Base-by-base conservation (phyloP, 1,140 invertebrate species). In the Sycophila sp. region DNA sequence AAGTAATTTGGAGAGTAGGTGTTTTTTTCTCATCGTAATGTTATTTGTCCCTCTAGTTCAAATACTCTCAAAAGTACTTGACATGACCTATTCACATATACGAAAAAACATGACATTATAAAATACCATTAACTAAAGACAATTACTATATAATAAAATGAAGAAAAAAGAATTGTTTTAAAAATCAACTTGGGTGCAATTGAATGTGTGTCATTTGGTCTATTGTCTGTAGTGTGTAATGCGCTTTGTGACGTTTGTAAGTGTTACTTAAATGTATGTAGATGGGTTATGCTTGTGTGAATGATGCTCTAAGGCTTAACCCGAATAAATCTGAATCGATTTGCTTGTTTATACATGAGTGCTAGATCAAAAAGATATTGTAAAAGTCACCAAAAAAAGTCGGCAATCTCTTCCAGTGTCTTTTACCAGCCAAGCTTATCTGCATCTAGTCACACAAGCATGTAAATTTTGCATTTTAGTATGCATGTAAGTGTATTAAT, bases 401-500 rank as follows among this genome's bases (percentile, higher is more conserved):
- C n/a, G n/a, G n/a, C n/a, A n/a, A n/a, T n/a, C n/a, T n/a, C n/a
- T n/a, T n/a, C n/a, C n/a, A n/a, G n/a, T n/a, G n/a, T n/a, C n/a
- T n/a, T n/a, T n/a, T n/a, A 45, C 8, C 6, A 1, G 17, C 17
- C 19, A 2, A 45, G 40, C 40, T 45, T 45, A 30, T 8, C 8
- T 32, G 34, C 36, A 62, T 56, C 58, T 8, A 28, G 28, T 64
- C 38, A 64, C 60, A 63, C 49, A 70, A 70, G 40, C 40, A 51
- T 10, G 2, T 6, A 1, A 40, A 56, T 40, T 2, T 36, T 28
- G 15, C 19, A 64, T 72, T 62, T 67, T 67, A 62, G 69, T 73
- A 73, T 69, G 40, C 49, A 36, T 69, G 58, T 73, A 73, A 64
- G 71, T 73, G 60, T 69, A 73, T 63, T 63, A 64, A 73, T 64